These are phyloP conservation scores for Pogonognathellus flavescens DNA, from an alignment of 1,140 invertebrate genomes.

Conservation along the genomic window DNA sequence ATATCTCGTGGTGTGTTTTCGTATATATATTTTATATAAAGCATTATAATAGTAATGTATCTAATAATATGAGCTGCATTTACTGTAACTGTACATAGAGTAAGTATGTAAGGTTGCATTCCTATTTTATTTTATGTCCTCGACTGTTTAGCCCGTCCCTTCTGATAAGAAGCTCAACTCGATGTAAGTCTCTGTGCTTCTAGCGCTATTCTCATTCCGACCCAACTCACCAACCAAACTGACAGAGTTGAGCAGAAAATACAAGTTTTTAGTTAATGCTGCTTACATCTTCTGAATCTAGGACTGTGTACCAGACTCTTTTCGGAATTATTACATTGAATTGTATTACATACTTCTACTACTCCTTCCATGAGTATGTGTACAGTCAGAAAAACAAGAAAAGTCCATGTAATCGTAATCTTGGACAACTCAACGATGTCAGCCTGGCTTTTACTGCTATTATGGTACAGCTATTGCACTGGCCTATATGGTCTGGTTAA, in stretches of 20 bases:
- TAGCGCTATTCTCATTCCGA: background rate
- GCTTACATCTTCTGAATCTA: constrained; percentile 28
- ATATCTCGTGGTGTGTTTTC: background rate
- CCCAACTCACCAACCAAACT: background rate
- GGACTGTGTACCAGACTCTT: background rate
- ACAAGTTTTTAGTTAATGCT: constrained; percentile 37
- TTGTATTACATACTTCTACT: constrained; percentile 16
- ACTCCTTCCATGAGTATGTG: background rate
- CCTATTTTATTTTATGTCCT: constrained; percentile 49
- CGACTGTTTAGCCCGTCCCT: constrained; percentile 35
- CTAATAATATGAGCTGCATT: background rate
- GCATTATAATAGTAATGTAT: too few relatives aligned
- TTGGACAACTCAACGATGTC: background rate
- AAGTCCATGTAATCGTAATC: constrained; percentile 37
- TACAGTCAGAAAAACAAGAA: constrained; percentile 6
- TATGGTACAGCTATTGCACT: too few relatives aligned
- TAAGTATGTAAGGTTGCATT: constrained; percentile 16
- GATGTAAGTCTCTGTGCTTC: constrained; percentile 16
- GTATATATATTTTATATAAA: background rate
- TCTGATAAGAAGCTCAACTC: constrained; percentile 48
- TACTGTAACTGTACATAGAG: background rate
- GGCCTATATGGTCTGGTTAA: too few relatives aligned
- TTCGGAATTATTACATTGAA: background rate
- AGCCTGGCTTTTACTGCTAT: too few relatives aligned
- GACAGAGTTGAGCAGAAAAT: background rate